Conservation (phyloP, 35 echinoderm and acorn worm genomes). For the Lytechinus pictus region DNA sequence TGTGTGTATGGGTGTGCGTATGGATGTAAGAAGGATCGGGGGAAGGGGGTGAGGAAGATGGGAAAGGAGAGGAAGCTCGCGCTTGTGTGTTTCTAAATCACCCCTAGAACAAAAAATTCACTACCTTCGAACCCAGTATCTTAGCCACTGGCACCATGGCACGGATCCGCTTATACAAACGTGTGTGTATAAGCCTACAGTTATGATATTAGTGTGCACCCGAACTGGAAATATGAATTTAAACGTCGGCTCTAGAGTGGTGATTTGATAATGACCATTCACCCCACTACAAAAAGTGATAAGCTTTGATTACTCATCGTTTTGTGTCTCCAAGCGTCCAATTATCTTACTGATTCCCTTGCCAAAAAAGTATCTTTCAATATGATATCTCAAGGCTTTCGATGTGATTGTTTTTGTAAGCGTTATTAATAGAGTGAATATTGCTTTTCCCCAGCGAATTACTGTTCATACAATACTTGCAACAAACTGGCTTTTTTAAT, state of each 20-base stretch:
- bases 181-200: background rate
- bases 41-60: background rate
- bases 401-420: background rate
- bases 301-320: background rate
- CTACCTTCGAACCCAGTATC: background rate
- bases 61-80: background rate
- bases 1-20: too few species aligned
- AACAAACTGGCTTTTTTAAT: background rate
- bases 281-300: background rate
- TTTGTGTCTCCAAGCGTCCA: background rate
- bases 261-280: background rate
- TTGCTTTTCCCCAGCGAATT: background rate
- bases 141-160: slow-evolving; percentile 16
- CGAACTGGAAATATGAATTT: background rate
- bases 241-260: background rate
- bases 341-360: background rate
- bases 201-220: background rate
- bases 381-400: background rate
- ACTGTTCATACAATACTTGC: background rate
- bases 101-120: background rate
- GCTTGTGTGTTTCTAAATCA: background rate
- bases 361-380: background rate
- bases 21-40: too few species aligned
- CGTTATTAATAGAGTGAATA: background rate
- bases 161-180: background rate